A percentile compares a stretch with the other conserved stretches of the same genome.
phyloP scores from a whole-genome alignment of 2,888 invertebrate species.

The Perizoma flavofasciatum region DNA sequence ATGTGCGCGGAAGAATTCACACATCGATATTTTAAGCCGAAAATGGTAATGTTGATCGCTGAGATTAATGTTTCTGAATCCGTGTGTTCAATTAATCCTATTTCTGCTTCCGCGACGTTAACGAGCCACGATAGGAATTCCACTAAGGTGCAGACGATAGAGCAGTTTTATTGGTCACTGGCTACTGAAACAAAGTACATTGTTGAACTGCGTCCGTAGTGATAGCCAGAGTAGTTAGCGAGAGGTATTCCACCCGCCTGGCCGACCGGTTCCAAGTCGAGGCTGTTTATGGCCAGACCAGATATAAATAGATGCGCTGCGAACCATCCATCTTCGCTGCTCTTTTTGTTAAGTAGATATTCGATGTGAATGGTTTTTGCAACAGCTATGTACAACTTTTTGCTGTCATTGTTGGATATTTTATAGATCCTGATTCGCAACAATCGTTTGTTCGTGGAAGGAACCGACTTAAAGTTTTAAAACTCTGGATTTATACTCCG shows the following conservation, averaged over 20 bases:
- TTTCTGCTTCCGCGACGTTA: slow-evolving; percentile 45
- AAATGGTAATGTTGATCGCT: slow-evolving; percentile 36
- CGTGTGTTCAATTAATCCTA: slow-evolving; percentile 46
- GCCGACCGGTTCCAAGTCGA: slow-evolving; percentile 73
- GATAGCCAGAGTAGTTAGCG: slow-evolving; percentile 65
- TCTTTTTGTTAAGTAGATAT: slow-evolving; percentile 54
- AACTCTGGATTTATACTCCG: slow-evolving; percentile 18
- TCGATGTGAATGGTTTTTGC: slow-evolving; percentile 38
- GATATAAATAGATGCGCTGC: slow-evolving; percentile 79
- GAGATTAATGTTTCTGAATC: slow-evolving; percentile 39
- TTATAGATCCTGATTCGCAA: slow-evolving; percentile 19
- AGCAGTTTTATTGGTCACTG: slow-evolving; percentile 35
- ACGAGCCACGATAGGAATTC: slow-evolving; percentile 47
- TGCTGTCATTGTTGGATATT: slow-evolving; percentile 26
- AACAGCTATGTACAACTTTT: slow-evolving; percentile 26
- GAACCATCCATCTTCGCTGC: slow-evolving; percentile 74
- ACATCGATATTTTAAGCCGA: slow-evolving; percentile 30
- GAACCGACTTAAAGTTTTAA: slow-evolving; percentile 21
- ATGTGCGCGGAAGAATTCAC: slow-evolving; percentile 35
- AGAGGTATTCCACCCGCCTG: slow-evolving; percentile 74
- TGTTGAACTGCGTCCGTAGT: slow-evolving; percentile 55
- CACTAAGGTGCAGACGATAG: slow-evolving; percentile 21
- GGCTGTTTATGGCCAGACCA: slow-evolving; percentile 77
- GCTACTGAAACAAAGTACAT: slow-evolving; percentile 64
- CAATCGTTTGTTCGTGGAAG: slow-evolving; percentile 12